phyloP scores from a whole-genome alignment of 2,113 vertebrate species.

The Lamprologus sp. region DNA sequence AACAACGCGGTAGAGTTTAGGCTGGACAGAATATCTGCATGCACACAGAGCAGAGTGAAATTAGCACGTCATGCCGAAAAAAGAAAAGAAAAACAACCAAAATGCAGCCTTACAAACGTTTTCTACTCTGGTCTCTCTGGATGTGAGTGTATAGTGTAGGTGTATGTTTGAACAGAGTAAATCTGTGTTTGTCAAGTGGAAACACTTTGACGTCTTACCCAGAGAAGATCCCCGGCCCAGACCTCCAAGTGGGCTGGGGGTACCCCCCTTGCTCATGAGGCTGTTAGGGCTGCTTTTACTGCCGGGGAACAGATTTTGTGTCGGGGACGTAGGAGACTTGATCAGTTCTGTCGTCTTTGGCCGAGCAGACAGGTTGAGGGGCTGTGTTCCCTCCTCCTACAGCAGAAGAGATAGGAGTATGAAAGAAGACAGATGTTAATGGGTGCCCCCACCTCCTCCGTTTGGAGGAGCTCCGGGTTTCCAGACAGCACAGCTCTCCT shows the following conservation, averaged over 20 bases:
- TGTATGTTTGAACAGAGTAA: background rate
- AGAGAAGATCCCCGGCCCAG: conserved; percentile 89
- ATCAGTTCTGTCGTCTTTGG: conserved; percentile 91
- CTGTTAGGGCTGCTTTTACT: conserved; percentile 90
- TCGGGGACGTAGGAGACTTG: conserved; percentile 92
- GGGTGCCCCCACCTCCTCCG: conserved; percentile 42
- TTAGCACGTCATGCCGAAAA: background rate
- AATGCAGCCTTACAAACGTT: background rate
- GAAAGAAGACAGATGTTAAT: conserved; percentile 74
- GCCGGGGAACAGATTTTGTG: conserved; percentile 85
- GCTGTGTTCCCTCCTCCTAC: conserved; percentile 96
- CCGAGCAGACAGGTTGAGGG: conserved; percentile 93
- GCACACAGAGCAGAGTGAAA: background rate
- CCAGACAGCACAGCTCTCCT: conserved; percentile 36
- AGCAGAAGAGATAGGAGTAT: conserved; percentile 46
- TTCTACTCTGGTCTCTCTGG: background rate
- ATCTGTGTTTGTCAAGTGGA: background rate
- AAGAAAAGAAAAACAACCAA: background rate
- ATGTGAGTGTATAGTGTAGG: background rate
- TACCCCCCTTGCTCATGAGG: conserved; percentile 81
- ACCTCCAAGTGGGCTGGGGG: conserved; percentile 84
- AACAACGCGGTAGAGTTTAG: conserved; percentile 96
- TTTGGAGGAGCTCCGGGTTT: conserved; percentile 31
- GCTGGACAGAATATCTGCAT: conserved; percentile 94
- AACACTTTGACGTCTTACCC: conserved; percentile 72